Base-by-base conservation (phyloP, 2,113 vertebrate genomes). In the Hymenochirus boettgeri region DNA sequence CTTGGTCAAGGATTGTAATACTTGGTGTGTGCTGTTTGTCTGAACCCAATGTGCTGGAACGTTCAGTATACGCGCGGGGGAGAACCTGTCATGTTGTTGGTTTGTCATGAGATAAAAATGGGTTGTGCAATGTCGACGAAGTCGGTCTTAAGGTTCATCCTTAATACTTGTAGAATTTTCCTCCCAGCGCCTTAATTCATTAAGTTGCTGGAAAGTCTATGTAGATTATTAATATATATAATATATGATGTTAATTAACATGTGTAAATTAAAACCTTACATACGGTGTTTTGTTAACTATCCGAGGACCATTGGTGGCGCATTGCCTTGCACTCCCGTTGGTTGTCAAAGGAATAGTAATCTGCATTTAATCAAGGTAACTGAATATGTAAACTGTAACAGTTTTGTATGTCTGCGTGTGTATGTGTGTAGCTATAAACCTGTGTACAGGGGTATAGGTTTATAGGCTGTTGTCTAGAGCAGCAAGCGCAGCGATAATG, bases 1-100 rank as follows among this genome's bases (percentile, higher is more conserved):
- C 33, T 99, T 82, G 96, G 95, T 22, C 84, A 89, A 61, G 96
- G 97, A 67, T 86, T 99, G 86, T 99, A 91, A 87, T 21, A 19
- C 48, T 39, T 22, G 74, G n/a, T n/a, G n/a, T n/a, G n/a, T 46
- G 9, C 26, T 51, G 26, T 71, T 47, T 51, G 10, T 46, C 61
- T 19, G 45, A 71, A 62, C n/a, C 65, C 74, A 29, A 19, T 31
- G 18, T 60, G 33, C 35, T 52, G n/a, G n/a, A 19, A 27, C 42
- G 2, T 19, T 23, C 37, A 22, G 23, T 21, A 17, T 45, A 27
- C 64, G 18, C 2, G 18, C 21, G 21, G 48, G 21, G 48, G 46
- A 35, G 52, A 17, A 23, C 35, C n/a, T 58, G n/a, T n/a, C n/a
- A n/a, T n/a, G 79, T 82, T 72, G 70, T 71, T 81, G 75, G 64